Base-by-base conservation (phyloP, 2,797 vertebrate species). In the Pygocentrus nattereri region DNA sequence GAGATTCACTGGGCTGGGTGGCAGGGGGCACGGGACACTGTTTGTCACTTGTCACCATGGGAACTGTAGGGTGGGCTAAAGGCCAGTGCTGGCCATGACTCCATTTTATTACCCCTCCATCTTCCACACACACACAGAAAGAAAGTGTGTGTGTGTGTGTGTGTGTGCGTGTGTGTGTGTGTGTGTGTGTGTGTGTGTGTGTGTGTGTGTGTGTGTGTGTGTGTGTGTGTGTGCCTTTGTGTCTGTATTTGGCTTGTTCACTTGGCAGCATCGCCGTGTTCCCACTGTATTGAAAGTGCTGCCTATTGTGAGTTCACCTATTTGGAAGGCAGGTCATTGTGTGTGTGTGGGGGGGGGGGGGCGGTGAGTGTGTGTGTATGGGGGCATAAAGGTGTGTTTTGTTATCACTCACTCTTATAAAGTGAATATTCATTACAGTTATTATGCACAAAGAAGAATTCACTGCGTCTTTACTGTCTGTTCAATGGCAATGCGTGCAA, bases 41-140 rank as follows among this genome's bases (percentile, higher is more conserved):
- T 87, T 83, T 85, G 81, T 83, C 69, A 65, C 67, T 73, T n/a
- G 73, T 84, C 78, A 44, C 86, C 58, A 87, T 87, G 78, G 86
- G 72, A 82, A 84, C 84, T 69, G 19, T 71, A 64, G 68, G 62
- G 38, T 65, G 50, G 78, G 75, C 58, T 59, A 81, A 84, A 85
- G 82, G 82, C 75, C 82, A 84, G 76, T 41, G 72, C 64, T 76
- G 67, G 74, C 82, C 78, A 78, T 82, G 84, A 82, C 77, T 82
- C 77, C 84, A 80, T 87, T 87, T 87, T 84, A 86, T 84, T 82
- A 74, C 78, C 74, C 61, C 31, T 82, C 27, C 47, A 52, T 82
- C 71, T 56, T 56, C 67, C 58, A 34, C 82, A 34, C 68, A 65
- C 50, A 62, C 41, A 75, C 62, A 67, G 23, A 65, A 27, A 64